These are phyloP conservation scores for Rhingia campestris DNA, from an alignment of 2,888 invertebrate species.

Conservation along the genomic window DNA sequence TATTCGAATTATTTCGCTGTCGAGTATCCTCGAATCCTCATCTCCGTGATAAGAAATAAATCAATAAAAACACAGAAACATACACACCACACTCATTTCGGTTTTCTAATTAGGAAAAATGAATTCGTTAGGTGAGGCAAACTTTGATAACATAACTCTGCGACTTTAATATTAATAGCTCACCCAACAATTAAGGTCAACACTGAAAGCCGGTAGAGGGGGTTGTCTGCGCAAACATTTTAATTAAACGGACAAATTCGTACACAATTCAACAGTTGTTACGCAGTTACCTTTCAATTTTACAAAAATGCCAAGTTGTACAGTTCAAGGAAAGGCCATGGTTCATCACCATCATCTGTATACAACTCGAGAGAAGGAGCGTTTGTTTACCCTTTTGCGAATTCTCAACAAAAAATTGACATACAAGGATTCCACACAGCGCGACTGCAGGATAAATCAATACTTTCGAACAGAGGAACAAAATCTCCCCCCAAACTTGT, in stretches of 20 bases:
- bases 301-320: conserved; percentile 33
- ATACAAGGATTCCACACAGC: conserved; percentile 28
- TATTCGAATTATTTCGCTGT: conserved; percentile 27
- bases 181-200: conserved; percentile 28
- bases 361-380: background rate
- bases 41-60: conserved; percentile 22
- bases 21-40: conserved; percentile 17
- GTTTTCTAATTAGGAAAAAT: conserved; percentile 9
- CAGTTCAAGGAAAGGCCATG: conserved; percentile 12
- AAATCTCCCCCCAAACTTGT: background rate
- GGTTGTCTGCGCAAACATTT: background rate
- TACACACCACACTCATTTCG: background rate
- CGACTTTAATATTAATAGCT: too few species aligned
- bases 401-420: conserved; percentile 15
- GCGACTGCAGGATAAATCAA: conserved; percentile 62
- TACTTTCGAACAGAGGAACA: conserved; percentile 30
- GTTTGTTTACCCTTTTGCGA: conserved; percentile 42
- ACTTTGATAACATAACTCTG: background rate
- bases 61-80: conserved; percentile 25
- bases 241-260: conserved; percentile 13
- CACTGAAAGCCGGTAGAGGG: conserved; percentile 39
- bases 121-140: conserved; percentile 1
- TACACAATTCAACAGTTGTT: conserved; percentile 62
- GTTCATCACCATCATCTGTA: background rate
- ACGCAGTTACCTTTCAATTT: conserved; percentile 18